Evolutionary conservation across 2,113 vertebrate genomes (phyloP).

Genomic region (Scartelaos histophorus): DNA sequence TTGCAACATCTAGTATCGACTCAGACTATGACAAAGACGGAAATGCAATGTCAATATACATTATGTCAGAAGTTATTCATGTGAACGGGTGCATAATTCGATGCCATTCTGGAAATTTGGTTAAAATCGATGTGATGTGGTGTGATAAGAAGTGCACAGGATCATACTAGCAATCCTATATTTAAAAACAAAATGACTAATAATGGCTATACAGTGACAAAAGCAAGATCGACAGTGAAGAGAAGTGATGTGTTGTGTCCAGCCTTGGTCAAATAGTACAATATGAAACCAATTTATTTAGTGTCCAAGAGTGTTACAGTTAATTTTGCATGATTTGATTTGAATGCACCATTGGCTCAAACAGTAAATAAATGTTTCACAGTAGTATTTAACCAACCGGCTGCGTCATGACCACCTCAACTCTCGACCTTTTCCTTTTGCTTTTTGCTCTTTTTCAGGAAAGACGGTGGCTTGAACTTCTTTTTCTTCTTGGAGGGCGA

Average conservation of each 20-base stretch:
- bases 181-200: constrained; percentile 30
- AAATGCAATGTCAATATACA: constrained; percentile 64
- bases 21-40: constrained; percentile 54
- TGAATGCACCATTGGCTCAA: constrained; percentile 37
- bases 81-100: constrained; percentile 43
- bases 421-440: constrained; percentile 95
- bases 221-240: constrained; percentile 38
- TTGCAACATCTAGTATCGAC: constrained; percentile 63
- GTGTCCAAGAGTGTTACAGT: constrained; percentile 42
- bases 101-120: constrained; percentile 26
- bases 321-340: constrained; percentile 9
- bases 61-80: constrained; percentile 55
- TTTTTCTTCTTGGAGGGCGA: constrained; percentile 99
- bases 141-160: constrained; percentile 13
- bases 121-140: neutral
- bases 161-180: constrained; percentile 23
- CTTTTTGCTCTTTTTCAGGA: constrained; percentile 95
- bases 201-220: constrained; percentile 41
- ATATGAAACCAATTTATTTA: constrained; percentile 42
- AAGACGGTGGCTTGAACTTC: constrained; percentile 98
- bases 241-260: constrained; percentile 13
- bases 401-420: constrained; percentile 67
- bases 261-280: constrained; percentile 56
- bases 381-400: constrained; percentile 55
- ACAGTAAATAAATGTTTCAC: constrained; percentile 52